phyloP scores from a whole-genome alignment of 1,140 invertebrate species.

The Bombus soroeensis region DNA sequence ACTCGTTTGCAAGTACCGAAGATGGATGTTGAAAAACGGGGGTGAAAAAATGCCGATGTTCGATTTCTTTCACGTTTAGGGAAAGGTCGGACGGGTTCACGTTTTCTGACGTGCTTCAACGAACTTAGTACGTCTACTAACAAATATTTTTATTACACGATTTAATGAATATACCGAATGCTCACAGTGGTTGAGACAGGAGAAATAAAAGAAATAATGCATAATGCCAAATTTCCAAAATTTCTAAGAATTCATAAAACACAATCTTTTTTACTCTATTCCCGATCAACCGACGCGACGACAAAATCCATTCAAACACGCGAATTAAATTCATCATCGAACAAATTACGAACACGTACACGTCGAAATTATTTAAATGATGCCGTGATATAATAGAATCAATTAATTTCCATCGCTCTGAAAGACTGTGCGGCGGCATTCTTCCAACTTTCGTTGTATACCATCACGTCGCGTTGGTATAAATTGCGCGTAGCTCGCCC shows the following conservation, averaged over 20 bases:
- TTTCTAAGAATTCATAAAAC: no score
- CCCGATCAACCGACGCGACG: no score
- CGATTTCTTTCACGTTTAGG: not conserved
- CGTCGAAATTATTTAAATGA: not conserved
- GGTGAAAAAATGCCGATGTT: not conserved
- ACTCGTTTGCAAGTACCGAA: conserved; percentile 42
- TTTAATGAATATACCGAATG: no score
- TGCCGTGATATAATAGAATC: not conserved
- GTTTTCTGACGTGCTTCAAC: not conserved
- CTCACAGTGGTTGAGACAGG: no score
- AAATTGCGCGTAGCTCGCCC: conserved; percentile 46
- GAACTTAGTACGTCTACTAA: not conserved
- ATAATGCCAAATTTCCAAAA: no score
- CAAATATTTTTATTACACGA: not conserved
- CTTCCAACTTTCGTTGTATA: conserved; percentile 11
- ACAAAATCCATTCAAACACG: no score
- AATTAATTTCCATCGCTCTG: not conserved
- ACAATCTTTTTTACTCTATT: no score
- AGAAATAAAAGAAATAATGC: no score
- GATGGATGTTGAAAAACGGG: not conserved
- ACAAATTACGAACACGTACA: not conserved
- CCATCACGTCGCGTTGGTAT: conserved; percentile 16
- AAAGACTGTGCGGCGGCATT: not conserved
- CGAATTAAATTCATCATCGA: not conserved
- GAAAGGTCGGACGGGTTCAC: not conserved